phyloP scores from a whole-genome alignment of 2,113 vertebrate species.

The Haliaeetus leucogaster region DNA sequence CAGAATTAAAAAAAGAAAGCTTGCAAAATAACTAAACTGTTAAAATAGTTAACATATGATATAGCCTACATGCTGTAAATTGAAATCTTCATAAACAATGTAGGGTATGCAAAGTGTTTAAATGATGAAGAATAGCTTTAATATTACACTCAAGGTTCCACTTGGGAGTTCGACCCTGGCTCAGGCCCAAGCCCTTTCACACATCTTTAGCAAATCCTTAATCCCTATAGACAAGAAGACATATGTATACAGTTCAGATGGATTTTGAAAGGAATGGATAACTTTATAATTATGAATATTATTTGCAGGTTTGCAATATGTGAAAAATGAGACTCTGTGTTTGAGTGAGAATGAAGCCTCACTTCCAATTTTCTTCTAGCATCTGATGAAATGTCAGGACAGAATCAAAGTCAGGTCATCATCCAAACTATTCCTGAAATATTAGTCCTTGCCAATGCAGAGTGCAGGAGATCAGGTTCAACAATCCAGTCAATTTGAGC shows the following conservation, averaged over 20 bases:
- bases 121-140: not conserved
- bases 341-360: not conserved
- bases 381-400: not conserved
- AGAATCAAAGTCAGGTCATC: not conserved
- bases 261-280: not conserved
- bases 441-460: not conserved
- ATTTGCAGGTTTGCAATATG: not conserved
- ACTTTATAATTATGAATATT: not conserved
- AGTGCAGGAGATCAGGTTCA: not conserved
- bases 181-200: not conserved
- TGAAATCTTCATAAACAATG: not conserved
- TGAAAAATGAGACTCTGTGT: not conserved
- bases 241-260: not conserved
- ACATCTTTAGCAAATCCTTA: not conserved
- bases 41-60: not conserved
- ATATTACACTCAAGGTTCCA: not conserved
- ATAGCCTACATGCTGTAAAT: not conserved
- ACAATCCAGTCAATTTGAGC: not conserved
- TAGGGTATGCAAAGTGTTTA: conserved; percentile 3
- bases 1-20: not conserved
- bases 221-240: not conserved
- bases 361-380: not conserved
- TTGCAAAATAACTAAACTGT: not conserved
- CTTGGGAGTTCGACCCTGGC: not conserved
- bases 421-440: not conserved